These are phyloP conservation scores for Agrochola circellaris DNA, from an alignment of 2,888 invertebrate species.

Conservation along the genomic window DNA sequence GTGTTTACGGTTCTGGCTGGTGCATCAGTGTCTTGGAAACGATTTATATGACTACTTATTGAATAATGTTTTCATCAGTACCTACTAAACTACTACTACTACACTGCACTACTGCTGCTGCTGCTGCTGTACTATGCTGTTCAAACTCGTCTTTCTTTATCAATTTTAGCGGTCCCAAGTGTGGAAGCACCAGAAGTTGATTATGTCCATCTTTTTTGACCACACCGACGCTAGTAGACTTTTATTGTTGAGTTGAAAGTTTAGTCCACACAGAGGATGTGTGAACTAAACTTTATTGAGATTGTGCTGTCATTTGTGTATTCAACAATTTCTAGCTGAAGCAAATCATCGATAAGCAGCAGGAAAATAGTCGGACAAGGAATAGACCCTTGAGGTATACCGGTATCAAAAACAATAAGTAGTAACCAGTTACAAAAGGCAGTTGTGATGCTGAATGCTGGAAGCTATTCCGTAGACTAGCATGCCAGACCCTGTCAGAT, in stretches of 20 bases:
- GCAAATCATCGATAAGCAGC: neutral
- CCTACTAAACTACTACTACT: too few species aligned
- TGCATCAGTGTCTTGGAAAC: too few species aligned
- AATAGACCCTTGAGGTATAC: neutral
- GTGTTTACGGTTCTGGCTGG: too few species aligned
- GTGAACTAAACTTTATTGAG: neutral
- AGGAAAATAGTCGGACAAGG: neutral
- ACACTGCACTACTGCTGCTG: too few species aligned
- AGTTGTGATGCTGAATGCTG: neutral
- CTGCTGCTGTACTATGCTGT: too few species aligned
- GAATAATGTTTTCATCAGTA: too few species aligned
- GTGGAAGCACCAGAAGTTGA: conserved; percentile 53
- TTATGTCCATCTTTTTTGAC: conserved; percentile 51
- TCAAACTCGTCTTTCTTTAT: too few species aligned
- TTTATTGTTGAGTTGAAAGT: too few species aligned
- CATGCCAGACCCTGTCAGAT: neutral
- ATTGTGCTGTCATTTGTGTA: conserved; percentile 1
- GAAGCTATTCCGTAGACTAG: neutral
- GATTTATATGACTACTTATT: too few species aligned
- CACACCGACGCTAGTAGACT: too few species aligned
- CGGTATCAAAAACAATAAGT: neutral
- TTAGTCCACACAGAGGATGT: too few species aligned
- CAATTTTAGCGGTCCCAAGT: neutral
- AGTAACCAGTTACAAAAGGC: neutral
- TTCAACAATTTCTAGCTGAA: neutral